phyloP scores from a whole-genome alignment of 1,140 invertebrate species.

The Macrobrachium rosenbergii region DNA sequence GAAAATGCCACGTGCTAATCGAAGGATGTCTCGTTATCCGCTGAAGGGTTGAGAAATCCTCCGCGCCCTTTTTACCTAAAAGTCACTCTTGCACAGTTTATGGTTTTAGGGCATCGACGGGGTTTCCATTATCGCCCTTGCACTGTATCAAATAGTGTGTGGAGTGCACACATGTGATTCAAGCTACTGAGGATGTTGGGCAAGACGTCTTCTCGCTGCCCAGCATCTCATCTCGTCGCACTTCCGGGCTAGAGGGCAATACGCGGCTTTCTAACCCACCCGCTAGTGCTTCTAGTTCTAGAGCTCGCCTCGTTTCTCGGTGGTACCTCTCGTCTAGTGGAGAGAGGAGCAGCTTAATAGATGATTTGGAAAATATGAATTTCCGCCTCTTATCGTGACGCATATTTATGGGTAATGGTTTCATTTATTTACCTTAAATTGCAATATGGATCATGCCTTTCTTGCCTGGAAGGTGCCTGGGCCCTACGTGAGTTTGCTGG shows the following conservation, averaged over 20 bases:
- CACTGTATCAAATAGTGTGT: constrained; percentile 24
- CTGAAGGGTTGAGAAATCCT: too few relatives aligned
- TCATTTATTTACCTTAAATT: constrained; percentile 22
- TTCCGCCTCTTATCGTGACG: too few relatives aligned
- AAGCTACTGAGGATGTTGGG: constrained; percentile 43
- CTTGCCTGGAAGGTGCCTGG: constrained; percentile 17
- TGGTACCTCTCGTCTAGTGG: not conserved
- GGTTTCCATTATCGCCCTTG: too few relatives aligned
- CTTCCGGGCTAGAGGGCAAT: constrained; percentile 54
- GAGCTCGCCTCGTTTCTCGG: not conserved
- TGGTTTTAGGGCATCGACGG: too few relatives aligned
- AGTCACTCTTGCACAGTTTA: too few relatives aligned
- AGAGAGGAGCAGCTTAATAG: too few relatives aligned
- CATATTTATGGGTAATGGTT: too few relatives aligned
- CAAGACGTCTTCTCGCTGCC: constrained; percentile 44
- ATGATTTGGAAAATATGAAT: too few relatives aligned
- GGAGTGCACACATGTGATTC: constrained; percentile 56
- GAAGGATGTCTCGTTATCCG: too few relatives aligned
- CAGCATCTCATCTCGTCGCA: constrained; percentile 49
- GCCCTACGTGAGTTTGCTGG: not conserved
- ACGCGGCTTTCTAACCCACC: not conserved
- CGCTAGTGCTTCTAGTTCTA: not conserved
- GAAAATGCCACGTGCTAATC: too few relatives aligned
- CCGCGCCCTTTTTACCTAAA: too few relatives aligned
- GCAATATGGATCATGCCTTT: constrained; percentile 45